phyloP scores from a whole-genome alignment of 2,113 vertebrate species.

The Mirounga angustirostris region DNA sequence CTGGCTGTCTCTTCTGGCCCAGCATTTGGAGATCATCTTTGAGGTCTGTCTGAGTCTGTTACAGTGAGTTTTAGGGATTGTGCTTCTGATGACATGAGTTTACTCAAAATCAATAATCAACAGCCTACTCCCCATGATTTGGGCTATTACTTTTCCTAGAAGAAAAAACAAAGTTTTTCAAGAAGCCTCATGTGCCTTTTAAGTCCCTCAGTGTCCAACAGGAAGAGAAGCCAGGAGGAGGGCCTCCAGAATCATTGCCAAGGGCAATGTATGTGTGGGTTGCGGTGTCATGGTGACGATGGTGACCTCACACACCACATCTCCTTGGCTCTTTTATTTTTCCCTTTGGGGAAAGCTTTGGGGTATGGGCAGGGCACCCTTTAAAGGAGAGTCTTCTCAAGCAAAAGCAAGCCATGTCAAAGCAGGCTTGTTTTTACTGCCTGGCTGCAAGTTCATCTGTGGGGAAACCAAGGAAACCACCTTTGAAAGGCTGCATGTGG shows the following conservation, averaged over 20 bases:
- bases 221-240: not conserved
- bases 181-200: not conserved
- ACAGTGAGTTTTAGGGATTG: not conserved
- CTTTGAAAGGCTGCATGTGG: conserved; percentile 33
- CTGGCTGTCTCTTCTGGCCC: not conserved
- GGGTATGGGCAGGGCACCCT: not conserved
- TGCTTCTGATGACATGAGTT: not conserved
- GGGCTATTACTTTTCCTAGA: not conserved
- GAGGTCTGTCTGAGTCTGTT: not conserved
- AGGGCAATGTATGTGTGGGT: not conserved
- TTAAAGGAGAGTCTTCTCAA: not conserved
- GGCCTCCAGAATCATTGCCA: not conserved
- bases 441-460: conserved; percentile 7
- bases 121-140: not conserved
- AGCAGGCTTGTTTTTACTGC: not conserved
- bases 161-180: not conserved
- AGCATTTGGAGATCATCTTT: not conserved
- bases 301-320: not conserved
- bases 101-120: not conserved
- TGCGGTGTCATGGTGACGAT: not conserved
- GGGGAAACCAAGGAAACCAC: conserved; percentile 53
- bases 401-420: not conserved
- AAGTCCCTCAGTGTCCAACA: not conserved
- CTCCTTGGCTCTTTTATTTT: not conserved
- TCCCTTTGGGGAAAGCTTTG: not conserved